These are phyloP conservation scores for Marmota monax DNA, from an alignment of 2,113 vertebrate genomes.

Conservation along the genomic window DNA sequence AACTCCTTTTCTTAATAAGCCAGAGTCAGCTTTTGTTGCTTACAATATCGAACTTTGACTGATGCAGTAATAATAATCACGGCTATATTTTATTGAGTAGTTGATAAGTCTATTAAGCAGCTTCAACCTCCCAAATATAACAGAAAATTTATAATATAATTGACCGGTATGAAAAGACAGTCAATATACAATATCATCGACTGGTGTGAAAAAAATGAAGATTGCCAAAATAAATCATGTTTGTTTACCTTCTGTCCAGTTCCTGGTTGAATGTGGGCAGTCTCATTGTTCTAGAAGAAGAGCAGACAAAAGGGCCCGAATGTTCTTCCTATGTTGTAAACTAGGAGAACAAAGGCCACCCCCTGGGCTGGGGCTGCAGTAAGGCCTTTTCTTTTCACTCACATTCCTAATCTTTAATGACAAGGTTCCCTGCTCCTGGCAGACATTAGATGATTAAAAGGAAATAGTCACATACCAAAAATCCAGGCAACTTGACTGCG, in stretches of 20 bases:
- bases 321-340: not conserved
- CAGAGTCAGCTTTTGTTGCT: not conserved
- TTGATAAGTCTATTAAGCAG: not conserved
- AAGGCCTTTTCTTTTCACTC: not conserved
- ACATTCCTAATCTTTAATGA: slow-evolving; percentile 57
- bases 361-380: not conserved
- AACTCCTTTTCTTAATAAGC: not conserved
- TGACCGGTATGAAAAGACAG: not conserved
- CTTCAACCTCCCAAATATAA: not conserved
- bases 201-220: not conserved
- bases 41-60: not conserved
- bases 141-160: not conserved
- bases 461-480: slow-evolving; percentile 55
- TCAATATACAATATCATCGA: not conserved
- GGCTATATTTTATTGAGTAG: not conserved
- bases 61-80: not conserved
- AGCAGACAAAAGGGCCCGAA: not conserved
- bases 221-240: not conserved
- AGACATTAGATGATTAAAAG: slow-evolving; percentile 29
- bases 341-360: not conserved
- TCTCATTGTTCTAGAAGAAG: not conserved
- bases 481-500: slow-evolving; percentile 36
- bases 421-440: slow-evolving; percentile 49
- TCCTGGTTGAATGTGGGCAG: not conserved
- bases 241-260: not conserved